Evolutionary conservation across 2,888 invertebrate species (phyloP).

Genomic region (Globia sparganii): DNA sequence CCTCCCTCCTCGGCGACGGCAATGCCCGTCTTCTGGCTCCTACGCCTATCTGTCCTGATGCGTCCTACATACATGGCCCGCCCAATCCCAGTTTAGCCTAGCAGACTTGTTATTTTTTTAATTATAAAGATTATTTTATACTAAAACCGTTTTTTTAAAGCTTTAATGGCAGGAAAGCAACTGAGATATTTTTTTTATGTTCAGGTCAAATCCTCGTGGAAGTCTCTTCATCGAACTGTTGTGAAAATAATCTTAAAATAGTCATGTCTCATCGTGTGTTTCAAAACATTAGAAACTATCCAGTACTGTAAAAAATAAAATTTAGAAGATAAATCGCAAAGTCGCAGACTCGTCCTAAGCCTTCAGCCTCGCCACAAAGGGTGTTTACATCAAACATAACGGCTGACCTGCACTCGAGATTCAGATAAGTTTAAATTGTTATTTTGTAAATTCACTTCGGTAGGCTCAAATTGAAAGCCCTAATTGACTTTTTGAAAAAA

Average conservation of each 20-base stretch:
- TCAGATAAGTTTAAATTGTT: conserved; percentile 70
- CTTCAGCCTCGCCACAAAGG: conserved; percentile 47
- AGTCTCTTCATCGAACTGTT: not conserved
- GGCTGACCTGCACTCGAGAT: conserved; percentile 62
- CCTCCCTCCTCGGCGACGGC: no score
- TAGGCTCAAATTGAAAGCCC: conserved; percentile 12
- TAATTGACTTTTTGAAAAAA: not conserved
- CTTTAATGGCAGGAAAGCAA: not conserved
- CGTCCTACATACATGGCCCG: no score
- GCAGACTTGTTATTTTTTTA: no score
- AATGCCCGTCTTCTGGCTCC: no score
- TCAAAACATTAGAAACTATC: not conserved
- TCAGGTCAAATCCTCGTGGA: not conserved
- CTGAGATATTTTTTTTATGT: not conserved
- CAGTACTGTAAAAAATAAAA: not conserved
- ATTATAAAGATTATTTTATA: no score
- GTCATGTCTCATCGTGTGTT: not conserved
- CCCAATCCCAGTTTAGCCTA: no score
- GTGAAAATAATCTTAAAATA: not conserved
- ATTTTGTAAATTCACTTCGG: conserved; percentile 49
- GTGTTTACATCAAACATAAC: conserved; percentile 69
- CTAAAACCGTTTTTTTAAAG: no score
- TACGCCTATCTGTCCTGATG: no score
- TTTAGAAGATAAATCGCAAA: conserved; percentile 24
- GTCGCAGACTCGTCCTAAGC: conserved; percentile 30